A percentile compares a stretch with the other conserved stretches of the same genome.
These are phyloP conservation scores for Galerucella nymphaeae DNA, from an alignment of 2,888 invertebrate species.

Conservation along the genomic window DNA sequence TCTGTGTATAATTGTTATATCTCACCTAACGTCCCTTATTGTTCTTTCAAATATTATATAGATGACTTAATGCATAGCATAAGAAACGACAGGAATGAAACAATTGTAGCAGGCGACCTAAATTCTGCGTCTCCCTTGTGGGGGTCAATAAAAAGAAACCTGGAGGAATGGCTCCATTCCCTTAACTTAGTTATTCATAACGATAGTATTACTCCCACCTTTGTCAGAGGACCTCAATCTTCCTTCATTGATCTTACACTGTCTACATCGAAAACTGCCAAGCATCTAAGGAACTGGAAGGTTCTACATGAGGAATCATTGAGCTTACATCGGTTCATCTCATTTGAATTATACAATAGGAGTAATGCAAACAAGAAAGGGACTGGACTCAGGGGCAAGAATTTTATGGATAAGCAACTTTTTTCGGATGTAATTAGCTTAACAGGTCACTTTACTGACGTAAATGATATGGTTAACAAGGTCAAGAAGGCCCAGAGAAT, in stretches of 20 bases:
- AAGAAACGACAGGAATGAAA: neutral
- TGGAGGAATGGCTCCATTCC: constrained; percentile 15
- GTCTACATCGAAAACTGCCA: neutral
- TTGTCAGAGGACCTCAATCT: constrained; percentile 17
- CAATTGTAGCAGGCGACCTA: constrained; percentile 21
- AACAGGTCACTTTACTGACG: neutral
- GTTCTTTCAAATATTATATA: constrained; percentile 1
- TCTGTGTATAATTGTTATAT: constrained; percentile 13
- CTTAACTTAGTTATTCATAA: constrained; percentile 7
- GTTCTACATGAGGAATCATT: constrained; percentile 4
- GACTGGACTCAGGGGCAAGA: neutral
- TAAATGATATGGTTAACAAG: neutral
- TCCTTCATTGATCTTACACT: constrained; percentile 19
- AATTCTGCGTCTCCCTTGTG: constrained; percentile 16
- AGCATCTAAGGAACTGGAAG: neutral
- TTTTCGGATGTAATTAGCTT: neutral
- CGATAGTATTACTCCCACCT: constrained; percentile 3
- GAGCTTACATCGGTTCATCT: constrained; percentile 8
- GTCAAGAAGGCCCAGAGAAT: constrained; percentile 6
- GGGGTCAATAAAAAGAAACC: constrained; percentile 12
- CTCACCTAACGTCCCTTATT: constrained; percentile 7
- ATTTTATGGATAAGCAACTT: neutral
- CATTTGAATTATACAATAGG: neutral
- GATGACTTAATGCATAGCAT: constrained; percentile 12
- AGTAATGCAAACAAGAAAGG: neutral